Conservation (phyloP, 2,113 vertebrate species). For the Mesembrinibis cayennensis region DNA sequence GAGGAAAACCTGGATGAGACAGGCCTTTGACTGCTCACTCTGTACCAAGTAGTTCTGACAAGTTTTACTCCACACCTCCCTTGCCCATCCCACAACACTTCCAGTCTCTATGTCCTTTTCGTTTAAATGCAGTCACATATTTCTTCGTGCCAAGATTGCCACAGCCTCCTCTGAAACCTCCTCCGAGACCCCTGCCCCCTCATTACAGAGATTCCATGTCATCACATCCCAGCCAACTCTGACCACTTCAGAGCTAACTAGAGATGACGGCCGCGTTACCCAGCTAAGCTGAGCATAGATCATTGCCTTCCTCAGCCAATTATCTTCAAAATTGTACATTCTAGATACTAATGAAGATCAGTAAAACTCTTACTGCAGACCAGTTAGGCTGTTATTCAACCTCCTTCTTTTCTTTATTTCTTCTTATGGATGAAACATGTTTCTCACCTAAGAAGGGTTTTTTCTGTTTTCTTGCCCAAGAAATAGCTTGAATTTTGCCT, state of each 20-base stretch:
- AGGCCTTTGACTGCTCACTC: neutral
- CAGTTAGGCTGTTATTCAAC: neutral
- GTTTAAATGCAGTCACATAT: fast-evolving
- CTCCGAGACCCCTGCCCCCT: neutral
- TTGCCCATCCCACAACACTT: neutral
- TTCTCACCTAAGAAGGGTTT: slow-evolving; percentile 91
- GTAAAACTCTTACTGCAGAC: neutral
- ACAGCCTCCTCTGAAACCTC: neutral
- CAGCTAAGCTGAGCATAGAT: neutral
- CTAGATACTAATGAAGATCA: neutral
- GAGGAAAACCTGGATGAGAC: neutral
- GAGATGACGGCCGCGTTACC: neutral
- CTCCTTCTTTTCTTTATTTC: neutral
- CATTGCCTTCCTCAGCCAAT: neutral
- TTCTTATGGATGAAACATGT: neutral
- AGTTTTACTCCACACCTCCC: neutral
- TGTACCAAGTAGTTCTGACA: neutral
- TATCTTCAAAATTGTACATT: neutral
- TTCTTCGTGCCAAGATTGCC: neutral
- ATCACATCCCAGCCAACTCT: neutral
- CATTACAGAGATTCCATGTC: neutral
- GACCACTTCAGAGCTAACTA: neutral
- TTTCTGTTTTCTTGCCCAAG: slow-evolving; percentile 94
- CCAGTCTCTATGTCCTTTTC: neutral
- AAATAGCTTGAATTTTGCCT: slow-evolving; percentile 95